phyloP scores from a whole-genome alignment of 2,113 vertebrate genomes.

The Bufo bufo region DNA sequence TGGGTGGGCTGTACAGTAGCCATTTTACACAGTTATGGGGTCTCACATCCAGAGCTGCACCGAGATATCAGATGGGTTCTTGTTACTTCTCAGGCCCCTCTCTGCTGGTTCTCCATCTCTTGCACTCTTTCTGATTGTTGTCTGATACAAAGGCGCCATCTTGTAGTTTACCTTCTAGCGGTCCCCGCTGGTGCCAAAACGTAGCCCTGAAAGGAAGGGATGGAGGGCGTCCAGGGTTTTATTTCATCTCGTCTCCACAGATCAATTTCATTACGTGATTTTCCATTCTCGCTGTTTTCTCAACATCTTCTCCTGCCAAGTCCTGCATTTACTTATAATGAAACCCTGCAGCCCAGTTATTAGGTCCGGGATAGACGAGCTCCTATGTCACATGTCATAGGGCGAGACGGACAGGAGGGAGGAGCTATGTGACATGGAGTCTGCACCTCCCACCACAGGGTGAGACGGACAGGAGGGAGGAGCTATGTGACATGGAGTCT shows the following conservation, averaged over 20 bases:
- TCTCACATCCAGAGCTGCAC: neutral
- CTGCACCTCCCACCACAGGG: neutral
- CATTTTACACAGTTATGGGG: too few species aligned
- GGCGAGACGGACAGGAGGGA: neutral
- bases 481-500: constrained; percentile 1
- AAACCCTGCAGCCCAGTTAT: neutral
- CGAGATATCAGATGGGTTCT: too few species aligned
- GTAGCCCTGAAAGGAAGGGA: neutral
- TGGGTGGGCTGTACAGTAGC: too few species aligned
- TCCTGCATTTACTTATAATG: neutral
- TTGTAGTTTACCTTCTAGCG: too few species aligned
- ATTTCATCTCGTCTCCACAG: neutral
- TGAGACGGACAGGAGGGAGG: too few species aligned
- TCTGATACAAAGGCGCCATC: too few species aligned
- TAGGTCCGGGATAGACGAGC: neutral
- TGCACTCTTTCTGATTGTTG: too few species aligned
- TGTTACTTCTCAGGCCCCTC: too few species aligned
- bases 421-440: constrained; percentile 2
- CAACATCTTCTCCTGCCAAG: neutral
- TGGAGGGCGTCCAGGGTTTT: neutral
- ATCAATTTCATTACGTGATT: neutral
- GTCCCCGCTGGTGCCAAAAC: neutral
- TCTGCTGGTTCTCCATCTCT: too few species aligned
- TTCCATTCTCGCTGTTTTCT: neutral
- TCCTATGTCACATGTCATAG: too few species aligned